Percentiles rank a stretch among this genome's conserved stretches.
phyloP scores from a whole-genome alignment of 1,140 invertebrate species.

The Brachionus rubens region DNA sequence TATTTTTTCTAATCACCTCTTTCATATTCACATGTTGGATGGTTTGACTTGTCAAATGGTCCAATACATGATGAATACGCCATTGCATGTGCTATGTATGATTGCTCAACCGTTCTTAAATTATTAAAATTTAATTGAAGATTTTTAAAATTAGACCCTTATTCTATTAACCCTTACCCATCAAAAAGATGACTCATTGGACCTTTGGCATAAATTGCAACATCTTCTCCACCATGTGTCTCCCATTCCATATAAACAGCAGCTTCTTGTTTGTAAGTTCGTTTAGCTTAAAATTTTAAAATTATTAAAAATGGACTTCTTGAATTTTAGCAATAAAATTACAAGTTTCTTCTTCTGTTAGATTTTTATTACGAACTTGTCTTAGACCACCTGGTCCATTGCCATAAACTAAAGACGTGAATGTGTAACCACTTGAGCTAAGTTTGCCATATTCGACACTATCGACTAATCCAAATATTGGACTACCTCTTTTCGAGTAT shows the following conservation, averaged over 20 bases:
- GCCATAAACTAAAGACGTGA: conserved; percentile 57
- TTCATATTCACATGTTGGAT: neutral
- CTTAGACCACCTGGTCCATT: conserved; percentile 54
- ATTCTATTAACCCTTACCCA: neutral
- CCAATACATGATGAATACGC: conserved; percentile 37
- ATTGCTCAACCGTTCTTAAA: conserved; percentile 42
- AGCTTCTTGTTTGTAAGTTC: conserved; percentile 56
- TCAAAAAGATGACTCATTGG: conserved; percentile 77
- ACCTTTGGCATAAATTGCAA: conserved; percentile 62
- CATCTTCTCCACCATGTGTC: conserved; percentile 51
- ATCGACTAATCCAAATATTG: conserved; percentile 49
- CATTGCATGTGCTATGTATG: conserved; percentile 36
- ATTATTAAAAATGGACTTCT: neutral
- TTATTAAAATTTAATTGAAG: neutral
- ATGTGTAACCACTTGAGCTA: conserved; percentile 47
- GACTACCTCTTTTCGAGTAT: conserved; percentile 48
- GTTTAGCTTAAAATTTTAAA: conserved; percentile 48
- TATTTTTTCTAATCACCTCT: neutral
- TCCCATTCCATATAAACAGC: conserved; percentile 68
- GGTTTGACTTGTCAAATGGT: conserved; percentile 10
- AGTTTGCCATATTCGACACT: conserved; percentile 8
- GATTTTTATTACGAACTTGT: conserved; percentile 3
- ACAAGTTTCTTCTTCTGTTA: conserved; percentile 20
- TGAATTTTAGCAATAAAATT: neutral
- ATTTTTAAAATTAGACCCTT: neutral